Evolutionary conservation across 2,888 invertebrate species (phyloP).

Genomic region (Athetis lepigone): DNA sequence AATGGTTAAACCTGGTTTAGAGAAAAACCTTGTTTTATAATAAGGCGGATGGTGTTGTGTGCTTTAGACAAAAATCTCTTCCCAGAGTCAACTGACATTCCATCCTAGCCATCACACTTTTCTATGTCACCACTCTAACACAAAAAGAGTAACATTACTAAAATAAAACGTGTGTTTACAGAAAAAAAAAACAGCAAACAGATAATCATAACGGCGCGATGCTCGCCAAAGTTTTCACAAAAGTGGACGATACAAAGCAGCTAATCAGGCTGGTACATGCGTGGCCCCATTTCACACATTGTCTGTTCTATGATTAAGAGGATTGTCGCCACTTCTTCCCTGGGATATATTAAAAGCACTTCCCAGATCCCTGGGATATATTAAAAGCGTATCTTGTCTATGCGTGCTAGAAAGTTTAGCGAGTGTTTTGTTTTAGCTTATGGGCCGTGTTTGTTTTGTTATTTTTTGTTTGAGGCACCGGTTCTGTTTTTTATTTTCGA

Average conservation of each 20-base stretch:
- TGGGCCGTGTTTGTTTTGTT: conserved; percentile 45
- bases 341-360: conserved; percentile 87
- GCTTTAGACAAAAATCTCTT: not conserved
- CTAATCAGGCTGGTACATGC: conserved; percentile 88
- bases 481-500: conserved; percentile 55
- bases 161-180: conserved; percentile 53
- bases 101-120: no score
- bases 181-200: conserved; percentile 58
- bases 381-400: conserved; percentile 86
- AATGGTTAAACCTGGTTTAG: no score
- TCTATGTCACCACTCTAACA: conserved; percentile 16
- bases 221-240: conserved; percentile 74
- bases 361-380: conserved; percentile 84
- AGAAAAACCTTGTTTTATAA: no score
- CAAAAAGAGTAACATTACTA: conserved; percentile 41
- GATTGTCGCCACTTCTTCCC: conserved; percentile 89
- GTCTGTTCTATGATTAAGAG: conserved; percentile 89
- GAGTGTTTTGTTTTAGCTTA: conserved; percentile 59
- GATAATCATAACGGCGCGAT: conserved; percentile 72
- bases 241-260: conserved; percentile 83
- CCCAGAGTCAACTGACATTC: not conserved
- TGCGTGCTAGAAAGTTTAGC: conserved; percentile 67
- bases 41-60: not conserved
- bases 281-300: conserved; percentile 89
- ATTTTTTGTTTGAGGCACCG: conserved; percentile 39